phyloP scores from a whole-genome alignment of 1,140 invertebrate genomes.

The Idris sp. region DNA sequence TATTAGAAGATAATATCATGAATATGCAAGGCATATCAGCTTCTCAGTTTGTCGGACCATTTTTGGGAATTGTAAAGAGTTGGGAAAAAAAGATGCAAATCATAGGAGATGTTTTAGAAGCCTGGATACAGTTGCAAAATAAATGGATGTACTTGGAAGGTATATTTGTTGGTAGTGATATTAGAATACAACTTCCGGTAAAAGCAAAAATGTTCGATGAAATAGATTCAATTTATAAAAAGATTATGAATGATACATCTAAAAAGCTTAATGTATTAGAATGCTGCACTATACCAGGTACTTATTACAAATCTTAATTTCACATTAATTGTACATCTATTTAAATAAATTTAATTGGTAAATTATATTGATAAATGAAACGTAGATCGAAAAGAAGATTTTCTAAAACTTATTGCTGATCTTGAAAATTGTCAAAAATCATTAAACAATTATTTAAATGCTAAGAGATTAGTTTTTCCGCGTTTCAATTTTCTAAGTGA shows the following conservation, averaged over 20 bases:
- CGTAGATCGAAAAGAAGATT: conserved; percentile 84
- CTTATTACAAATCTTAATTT: too few relatives aligned
- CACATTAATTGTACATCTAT: too few relatives aligned
- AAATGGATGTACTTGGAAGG: conserved; percentile 95
- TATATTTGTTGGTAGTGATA: conserved; percentile 93
- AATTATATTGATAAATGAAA: too few relatives aligned
- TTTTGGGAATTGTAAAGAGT: conserved; percentile 86
- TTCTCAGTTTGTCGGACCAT: conserved; percentile 93
- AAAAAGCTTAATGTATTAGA: conserved; percentile 87
- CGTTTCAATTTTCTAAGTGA: conserved; percentile 96
- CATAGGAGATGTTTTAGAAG: conserved; percentile 90
- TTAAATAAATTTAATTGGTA: too few relatives aligned
- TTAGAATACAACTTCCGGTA: conserved; percentile 89
- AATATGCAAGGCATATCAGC: conserved; percentile 93
- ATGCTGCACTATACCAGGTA: conserved; percentile 83
- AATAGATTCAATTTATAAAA: conserved; percentile 88
- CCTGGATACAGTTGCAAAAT: conserved; percentile 89
- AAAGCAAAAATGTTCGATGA: conserved; percentile 93
- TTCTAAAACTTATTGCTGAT: conserved; percentile 84
- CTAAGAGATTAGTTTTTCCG: conserved; percentile 91
- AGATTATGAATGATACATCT: conserved; percentile 89
- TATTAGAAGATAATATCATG: conserved; percentile 92
- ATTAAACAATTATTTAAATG: conserved; percentile 91
- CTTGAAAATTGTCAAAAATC: conserved; percentile 94
- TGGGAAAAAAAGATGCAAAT: conserved; percentile 90